Conservation (phyloP, 2,888 invertebrate genomes). For the Drosophila subsilvestris region DNA sequence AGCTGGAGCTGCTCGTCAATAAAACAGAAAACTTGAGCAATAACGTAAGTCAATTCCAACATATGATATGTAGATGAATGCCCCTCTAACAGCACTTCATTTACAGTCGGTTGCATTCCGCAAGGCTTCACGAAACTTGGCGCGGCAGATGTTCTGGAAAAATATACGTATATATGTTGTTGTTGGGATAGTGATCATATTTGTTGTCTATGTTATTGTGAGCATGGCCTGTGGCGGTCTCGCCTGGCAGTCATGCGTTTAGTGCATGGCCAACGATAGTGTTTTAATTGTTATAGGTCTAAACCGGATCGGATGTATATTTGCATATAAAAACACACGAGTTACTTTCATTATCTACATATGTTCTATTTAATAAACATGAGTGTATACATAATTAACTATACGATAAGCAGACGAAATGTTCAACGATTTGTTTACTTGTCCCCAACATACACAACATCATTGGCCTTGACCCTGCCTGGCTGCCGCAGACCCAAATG, state of each 20-base stretch:
- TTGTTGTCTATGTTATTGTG: conserved; percentile 92
- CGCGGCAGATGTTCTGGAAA: conserved; percentile 96
- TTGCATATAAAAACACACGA: conserved; percentile 54
- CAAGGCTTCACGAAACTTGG: conserved; percentile 92
- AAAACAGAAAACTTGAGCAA: conserved; percentile 96
- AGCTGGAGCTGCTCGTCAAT: conserved; percentile 94
- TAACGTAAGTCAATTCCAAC: conserved; percentile 87
- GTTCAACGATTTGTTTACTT: conserved; percentile 36
- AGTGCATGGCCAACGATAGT: conserved; percentile 15
- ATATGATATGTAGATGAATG: background rate
- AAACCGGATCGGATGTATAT: conserved; percentile 53
- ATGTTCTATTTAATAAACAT: conserved; percentile 69
- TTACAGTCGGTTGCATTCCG: conserved; percentile 94
- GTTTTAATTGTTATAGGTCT: conserved; percentile 57
- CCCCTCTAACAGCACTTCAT: background rate
- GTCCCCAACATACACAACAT: conserved; percentile 85
- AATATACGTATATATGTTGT: conserved; percentile 94
- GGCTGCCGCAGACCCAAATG: conserved; percentile 85
- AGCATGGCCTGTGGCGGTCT: conserved; percentile 95
- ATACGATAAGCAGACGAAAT: conserved; percentile 29
- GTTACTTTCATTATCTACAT: conserved; percentile 55
- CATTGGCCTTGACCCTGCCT: conserved; percentile 84
- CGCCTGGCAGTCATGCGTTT: conserved; percentile 90
- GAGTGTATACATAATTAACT: conserved; percentile 55
- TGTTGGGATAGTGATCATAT: conserved; percentile 87